Conservation (phyloP, 1,140 invertebrate species). For the Drosophila ananassae region DNA sequence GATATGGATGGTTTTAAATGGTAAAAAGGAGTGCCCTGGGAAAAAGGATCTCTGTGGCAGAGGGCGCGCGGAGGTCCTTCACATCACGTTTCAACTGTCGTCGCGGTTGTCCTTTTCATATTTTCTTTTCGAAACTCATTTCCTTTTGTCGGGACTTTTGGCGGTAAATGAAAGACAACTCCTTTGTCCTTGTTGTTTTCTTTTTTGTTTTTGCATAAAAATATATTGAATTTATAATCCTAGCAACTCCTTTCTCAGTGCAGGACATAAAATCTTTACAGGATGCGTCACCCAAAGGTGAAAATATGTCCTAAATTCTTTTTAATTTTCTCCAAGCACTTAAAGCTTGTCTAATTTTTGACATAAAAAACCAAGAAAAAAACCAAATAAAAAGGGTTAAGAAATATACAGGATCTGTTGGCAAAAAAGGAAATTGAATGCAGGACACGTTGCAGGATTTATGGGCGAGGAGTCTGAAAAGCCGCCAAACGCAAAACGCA, state of each 20-base stretch:
- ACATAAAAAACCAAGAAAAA: constrained; percentile 32
- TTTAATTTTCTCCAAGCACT: constrained; percentile 16
- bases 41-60: neutral
- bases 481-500: constrained; percentile 70
- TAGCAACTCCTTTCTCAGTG: neutral
- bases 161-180: constrained; percentile 4
- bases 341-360: constrained; percentile 43
- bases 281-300: neutral
- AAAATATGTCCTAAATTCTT: neutral
- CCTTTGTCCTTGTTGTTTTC: constrained; percentile 11
- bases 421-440: constrained; percentile 56
- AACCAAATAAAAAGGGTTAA: constrained; percentile 5
- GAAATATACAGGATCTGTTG: constrained; percentile 6
- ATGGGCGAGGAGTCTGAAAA: constrained; percentile 49
- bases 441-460: constrained; percentile 76
- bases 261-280: neutral
- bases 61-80: constrained; percentile 7
- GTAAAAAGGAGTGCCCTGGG: neutral
- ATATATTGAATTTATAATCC: constrained; percentile 13
- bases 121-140: constrained; percentile 67
- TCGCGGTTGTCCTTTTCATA: constrained; percentile 61
- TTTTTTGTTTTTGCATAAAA: constrained; percentile 12
- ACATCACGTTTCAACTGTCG: constrained; percentile 69
- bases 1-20: constrained; percentile 10
- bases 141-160: constrained; percentile 48